phyloP scores from a whole-genome alignment of 2,888 invertebrate genomes.

The Perizoma flavofasciatum region DNA sequence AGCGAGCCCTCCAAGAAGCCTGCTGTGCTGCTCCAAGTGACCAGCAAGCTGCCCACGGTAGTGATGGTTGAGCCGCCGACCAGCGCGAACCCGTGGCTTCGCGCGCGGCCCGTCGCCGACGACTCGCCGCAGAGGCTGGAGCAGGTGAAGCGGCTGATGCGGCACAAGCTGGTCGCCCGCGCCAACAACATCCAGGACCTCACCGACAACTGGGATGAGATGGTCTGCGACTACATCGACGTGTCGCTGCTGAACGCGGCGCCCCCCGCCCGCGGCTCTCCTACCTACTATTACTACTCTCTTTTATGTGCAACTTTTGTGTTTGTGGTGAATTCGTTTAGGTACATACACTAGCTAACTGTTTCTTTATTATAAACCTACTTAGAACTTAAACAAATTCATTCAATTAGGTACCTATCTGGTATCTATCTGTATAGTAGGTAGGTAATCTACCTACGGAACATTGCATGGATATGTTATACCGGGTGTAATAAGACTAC shows the following conservation, averaged over 20 bases:
- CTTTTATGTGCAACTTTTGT: not conserved
- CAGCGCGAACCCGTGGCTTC: constrained; percentile 45
- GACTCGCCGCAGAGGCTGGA: constrained; percentile 57
- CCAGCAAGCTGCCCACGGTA: constrained; percentile 57
- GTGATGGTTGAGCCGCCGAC: constrained; percentile 64
- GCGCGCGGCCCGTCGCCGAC: constrained; percentile 47
- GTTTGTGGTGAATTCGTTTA: not conserved
- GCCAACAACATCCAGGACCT: constrained; percentile 66
- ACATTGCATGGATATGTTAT: too few species aligned
- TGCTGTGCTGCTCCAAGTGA: constrained; percentile 67
- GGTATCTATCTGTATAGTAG: too few species aligned
- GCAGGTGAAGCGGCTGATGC: constrained; percentile 66
- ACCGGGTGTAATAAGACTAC: too few species aligned
- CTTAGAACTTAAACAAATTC: too few species aligned
- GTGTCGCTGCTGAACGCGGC: constrained; percentile 43
- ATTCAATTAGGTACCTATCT: too few species aligned
- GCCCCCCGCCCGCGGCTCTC: not conserved
- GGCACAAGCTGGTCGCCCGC: constrained; percentile 60
- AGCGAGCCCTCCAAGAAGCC: constrained; percentile 57
- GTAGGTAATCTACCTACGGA: too few species aligned
- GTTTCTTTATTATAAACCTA: too few species aligned
- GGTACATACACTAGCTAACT: too few species aligned
- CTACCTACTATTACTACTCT: not conserved
- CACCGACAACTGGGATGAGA: constrained; percentile 70
- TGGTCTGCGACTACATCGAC: constrained; percentile 73